Base-by-base conservation (phyloP, 2,888 invertebrate species). In the Pammene fasciana region DNA sequence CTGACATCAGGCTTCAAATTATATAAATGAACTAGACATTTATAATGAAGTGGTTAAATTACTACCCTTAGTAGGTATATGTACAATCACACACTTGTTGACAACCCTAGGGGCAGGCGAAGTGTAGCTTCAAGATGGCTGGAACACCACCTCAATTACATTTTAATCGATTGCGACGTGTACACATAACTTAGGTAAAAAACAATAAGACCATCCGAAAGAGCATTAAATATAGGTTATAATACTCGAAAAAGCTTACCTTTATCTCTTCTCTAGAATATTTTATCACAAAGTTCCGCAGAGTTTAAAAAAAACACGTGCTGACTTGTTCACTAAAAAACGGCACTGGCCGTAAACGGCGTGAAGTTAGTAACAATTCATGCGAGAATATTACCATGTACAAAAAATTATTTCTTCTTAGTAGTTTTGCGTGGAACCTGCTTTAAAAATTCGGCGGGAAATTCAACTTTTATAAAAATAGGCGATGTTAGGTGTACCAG, bases 71-170 rank as follows among this genome's bases (percentile, higher is more conserved):
- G 26, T 26, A 26, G 26, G 26, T 26, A 11, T 41, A 56, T 10
- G 45, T 45, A 59, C 14, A 26, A 46, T 48, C 60, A 60, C 11
- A 57, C 41, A 43, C 43, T 57, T 57, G 48, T 61, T 61, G 48
- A 48, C 61, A 50, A 61, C 61, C 48, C 48, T 61, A 61, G 48
- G 61, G 61, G 61, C 36, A 61, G 61, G 61, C 61, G 61, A 61
- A 61, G 61, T 61, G 13, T 61, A 38, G 61, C 61, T 14, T 34
- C 61, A 34, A 16, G 48, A 61, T 48, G 61, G 61, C 48, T 26
- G 34, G 5, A 26, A 60, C 13, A 61, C 16, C 8, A 52, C 41
- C 41, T 52, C 52, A n/a, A 52, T 38, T 41, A 62, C 62, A 62
- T 50, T 50, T 50, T 41, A 52, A 41, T 46, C 46, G 38, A 62